Percentiles rank a stretch among this genome's conserved stretches.
These are phyloP conservation scores for Megaceryle alcyon DNA, from an alignment of 2,797 vertebrate species.

Conservation along the genomic window DNA sequence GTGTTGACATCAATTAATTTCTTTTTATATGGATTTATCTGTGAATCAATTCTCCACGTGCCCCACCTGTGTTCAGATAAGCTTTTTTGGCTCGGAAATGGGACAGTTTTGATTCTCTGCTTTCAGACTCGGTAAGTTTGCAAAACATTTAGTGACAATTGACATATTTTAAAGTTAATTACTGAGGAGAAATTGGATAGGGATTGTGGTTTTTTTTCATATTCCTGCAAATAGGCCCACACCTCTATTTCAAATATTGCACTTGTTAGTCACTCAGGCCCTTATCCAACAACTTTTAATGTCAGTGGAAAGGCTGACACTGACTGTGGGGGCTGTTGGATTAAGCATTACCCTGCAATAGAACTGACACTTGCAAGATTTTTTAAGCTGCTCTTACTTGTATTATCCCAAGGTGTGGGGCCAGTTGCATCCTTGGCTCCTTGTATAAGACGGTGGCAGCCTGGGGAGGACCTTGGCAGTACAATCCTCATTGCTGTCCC, in stretches of 20 bases:
- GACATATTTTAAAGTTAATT: neutral
- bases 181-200: neutral
- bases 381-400: neutral
- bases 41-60: neutral
- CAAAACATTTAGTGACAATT: neutral
- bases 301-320: conserved; percentile 17
- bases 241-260: conserved; percentile 46
- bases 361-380: neutral
- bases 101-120: neutral
- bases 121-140: neutral
- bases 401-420: neutral
- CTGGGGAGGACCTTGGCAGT: neutral
- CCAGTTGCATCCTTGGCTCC: neutral
- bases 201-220: neutral
- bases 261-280: conserved; percentile 45
- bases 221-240: conserved; percentile 9
- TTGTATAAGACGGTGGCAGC: neutral
- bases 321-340: neutral
- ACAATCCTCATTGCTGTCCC: neutral
- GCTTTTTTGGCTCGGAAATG: neutral
- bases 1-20: neutral
- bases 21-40: neutral
- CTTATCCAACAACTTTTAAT: conserved; percentile 35
- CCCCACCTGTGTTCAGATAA: neutral
- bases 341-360: neutral